Evolutionary conservation across 2,797 vertebrate species (phyloP).

Genomic region (Diceros bicornis): DNA sequence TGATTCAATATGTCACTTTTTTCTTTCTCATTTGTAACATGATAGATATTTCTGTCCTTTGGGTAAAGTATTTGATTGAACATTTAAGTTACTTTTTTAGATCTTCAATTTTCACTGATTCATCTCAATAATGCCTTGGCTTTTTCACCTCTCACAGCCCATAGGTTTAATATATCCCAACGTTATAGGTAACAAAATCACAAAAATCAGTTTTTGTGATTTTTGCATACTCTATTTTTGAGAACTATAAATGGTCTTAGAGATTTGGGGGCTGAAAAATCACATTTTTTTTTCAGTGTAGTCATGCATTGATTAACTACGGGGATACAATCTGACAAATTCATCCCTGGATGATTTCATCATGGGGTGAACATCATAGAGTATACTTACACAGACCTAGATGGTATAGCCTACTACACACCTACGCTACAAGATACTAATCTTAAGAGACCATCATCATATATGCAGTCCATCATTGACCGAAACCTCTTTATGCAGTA

Average conservation of each 20-base stretch:
- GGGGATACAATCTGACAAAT: too few species aligned
- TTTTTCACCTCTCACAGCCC: constrained; percentile 19
- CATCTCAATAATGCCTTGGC: constrained; percentile 2
- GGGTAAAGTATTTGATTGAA: constrained; percentile 67
- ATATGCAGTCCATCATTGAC: too few species aligned
- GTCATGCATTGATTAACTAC: too few species aligned
- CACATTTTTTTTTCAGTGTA: background rate
- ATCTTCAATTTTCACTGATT: constrained; percentile 50
- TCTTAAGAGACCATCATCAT: too few species aligned
- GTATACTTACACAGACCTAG: too few species aligned
- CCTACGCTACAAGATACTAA: too few species aligned
- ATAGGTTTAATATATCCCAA: background rate
- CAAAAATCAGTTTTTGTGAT: background rate
- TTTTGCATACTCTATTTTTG: background rate
- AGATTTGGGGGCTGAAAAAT: background rate
- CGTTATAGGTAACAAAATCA: background rate
- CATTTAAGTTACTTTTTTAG: constrained; percentile 74
- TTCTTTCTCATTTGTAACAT: constrained; percentile 53
- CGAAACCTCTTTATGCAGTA: too few species aligned
- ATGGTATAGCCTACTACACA: too few species aligned
- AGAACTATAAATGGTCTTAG: background rate
- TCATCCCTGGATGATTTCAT: too few species aligned
- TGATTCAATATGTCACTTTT: constrained; percentile 57
- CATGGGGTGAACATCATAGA: too few species aligned
- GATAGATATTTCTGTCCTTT: constrained; percentile 72